These are phyloP conservation scores for Halictus ligatus DNA, from an alignment of 2,888 invertebrate genomes.

Conservation along the genomic window DNA sequence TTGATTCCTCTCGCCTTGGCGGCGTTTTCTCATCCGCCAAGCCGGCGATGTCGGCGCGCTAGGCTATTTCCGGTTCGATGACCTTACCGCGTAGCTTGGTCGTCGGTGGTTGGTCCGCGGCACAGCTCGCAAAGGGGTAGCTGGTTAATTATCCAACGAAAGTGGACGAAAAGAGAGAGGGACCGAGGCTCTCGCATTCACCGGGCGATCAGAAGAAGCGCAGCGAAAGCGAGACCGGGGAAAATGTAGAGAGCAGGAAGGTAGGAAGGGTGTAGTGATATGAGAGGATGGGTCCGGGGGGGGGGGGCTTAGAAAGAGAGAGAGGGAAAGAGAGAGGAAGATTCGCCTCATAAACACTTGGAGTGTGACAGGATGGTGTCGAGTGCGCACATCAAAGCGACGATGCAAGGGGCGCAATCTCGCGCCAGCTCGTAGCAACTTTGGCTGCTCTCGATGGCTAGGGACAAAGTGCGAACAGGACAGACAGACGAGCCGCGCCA, in stretches of 20 bases:
- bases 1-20: slow-evolving; percentile 44
- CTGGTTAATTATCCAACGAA: slow-evolving; percentile 80
- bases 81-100: slow-evolving; percentile 44
- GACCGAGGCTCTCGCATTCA: slow-evolving; percentile 70
- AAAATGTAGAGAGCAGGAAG: slow-evolving; percentile 22
- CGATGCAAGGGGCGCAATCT: slow-evolving; percentile 62
- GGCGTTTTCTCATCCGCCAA: slow-evolving; percentile 30
- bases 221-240: slow-evolving; percentile 44
- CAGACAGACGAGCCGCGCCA: slow-evolving; percentile 6
- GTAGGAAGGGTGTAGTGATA: slow-evolving; percentile 22
- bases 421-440: slow-evolving; percentile 68
- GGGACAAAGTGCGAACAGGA: slow-evolving; percentile 6
- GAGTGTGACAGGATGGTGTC: slow-evolving; percentile 79
- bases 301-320: slow-evolving; percentile 4
- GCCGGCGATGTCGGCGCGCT: slow-evolving; percentile 36
- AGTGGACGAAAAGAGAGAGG: slow-evolving; percentile 72
- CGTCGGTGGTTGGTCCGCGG: slow-evolving; percentile 50
- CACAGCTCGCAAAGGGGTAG: slow-evolving; percentile 66
- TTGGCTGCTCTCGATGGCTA: slow-evolving; percentile 73
- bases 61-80: slow-evolving; percentile 66
- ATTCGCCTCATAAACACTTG: slow-evolving; percentile 79
- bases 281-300: background rate
- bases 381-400: slow-evolving; percentile 80
- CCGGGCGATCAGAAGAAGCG: slow-evolving; percentile 75
- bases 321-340: slow-evolving; percentile 42